Evolutionary conservation across 2,113 vertebrate species (phyloP), one percentile per base, ranked within the genome.

Genomic region (Limnothrissa miodon): DNA sequence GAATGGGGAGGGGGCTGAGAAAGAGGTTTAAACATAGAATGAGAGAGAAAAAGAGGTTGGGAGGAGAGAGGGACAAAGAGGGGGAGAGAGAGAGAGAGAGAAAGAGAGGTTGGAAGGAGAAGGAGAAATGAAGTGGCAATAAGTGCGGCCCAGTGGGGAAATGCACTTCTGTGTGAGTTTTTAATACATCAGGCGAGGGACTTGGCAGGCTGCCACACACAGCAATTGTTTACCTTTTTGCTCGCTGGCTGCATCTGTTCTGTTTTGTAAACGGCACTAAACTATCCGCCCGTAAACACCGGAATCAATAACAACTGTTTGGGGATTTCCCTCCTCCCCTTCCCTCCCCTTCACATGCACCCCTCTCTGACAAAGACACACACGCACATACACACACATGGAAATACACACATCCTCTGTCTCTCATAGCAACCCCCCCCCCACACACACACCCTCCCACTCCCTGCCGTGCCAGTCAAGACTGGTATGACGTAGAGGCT

Each of bases 161-260:
- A 97, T 96, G 95, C 95, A 96, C 95, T 97, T 97, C 96, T 96
- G 95, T 96, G 95, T 95, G 95, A 96, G 95, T 98, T 96, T 98
- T 96, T 98, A 98, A 98, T 99, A 96, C 96, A 96, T 97, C 93
- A 93, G 92, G 94, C 95, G 96, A 92, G 93, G 95, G 94, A 95
- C 95, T 96, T 99, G 97, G 97, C 97, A 96, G 94, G 90, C 92
- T 93, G 97, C 97, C 97, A 97, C 93, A 97, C 93, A 95, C 94
- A 97, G 96, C 96, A 97, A 98, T 98, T 99, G 97, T 99, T 99
- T 99, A 99, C 97, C 96, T 98, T 98, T 98, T 97, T 97, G 96
- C 97, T 96, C 96, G 95, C 96, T 92, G 96, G 97, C 96, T 97
- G 96, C 98, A 98, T 99, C 97, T 98, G 96, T 96, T 99, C 96